Percentiles rank a stretch among this genome's conserved stretches.
These are phyloP conservation scores for Pogonus chalceus DNA, from an alignment of 1,140 invertebrate species.

Conservation along the genomic window DNA sequence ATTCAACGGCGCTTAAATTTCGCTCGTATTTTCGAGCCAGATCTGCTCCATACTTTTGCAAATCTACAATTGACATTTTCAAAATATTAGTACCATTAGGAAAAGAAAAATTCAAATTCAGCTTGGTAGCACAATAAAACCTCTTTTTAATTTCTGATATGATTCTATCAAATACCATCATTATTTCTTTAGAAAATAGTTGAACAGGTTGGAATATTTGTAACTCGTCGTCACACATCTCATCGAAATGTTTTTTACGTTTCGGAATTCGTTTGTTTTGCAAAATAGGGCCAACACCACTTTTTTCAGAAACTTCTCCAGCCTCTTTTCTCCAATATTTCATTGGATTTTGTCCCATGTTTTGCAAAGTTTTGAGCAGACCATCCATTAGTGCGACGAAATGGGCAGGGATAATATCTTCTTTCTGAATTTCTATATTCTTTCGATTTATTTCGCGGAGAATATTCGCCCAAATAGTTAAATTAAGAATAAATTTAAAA, in stretches of 20 bases:
- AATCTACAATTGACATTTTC: too few relatives aligned
- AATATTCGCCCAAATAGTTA: conserved; percentile 12
- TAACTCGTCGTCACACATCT: not conserved
- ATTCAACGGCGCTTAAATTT: not conserved
- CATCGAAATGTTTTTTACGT: not conserved
- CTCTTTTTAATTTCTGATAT: too few relatives aligned
- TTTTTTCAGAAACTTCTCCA: conserved; percentile 5
- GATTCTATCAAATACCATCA: too few relatives aligned
- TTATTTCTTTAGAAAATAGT: too few relatives aligned
- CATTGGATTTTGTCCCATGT: conserved; percentile 9
- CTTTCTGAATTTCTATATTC: conserved; percentile 9
- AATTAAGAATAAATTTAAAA: conserved; percentile 14
- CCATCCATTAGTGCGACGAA: conserved; percentile 3
- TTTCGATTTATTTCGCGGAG: conserved; percentile 7
- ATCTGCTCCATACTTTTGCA: too few relatives aligned
- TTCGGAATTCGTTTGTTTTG: not conserved
- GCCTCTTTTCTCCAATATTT: conserved; percentile 12
- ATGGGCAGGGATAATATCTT: conserved; percentile 5
- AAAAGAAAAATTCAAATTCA: too few relatives aligned
- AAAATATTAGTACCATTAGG: too few relatives aligned
- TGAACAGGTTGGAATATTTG: too few relatives aligned
- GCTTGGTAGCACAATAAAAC: too few relatives aligned
- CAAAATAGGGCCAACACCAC: not conserved
- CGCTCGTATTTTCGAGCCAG: too few relatives aligned
- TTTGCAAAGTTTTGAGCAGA: conserved; percentile 2